Base-by-base conservation (phyloP, 2,888 invertebrate species). In the Myathropa florea region DNA sequence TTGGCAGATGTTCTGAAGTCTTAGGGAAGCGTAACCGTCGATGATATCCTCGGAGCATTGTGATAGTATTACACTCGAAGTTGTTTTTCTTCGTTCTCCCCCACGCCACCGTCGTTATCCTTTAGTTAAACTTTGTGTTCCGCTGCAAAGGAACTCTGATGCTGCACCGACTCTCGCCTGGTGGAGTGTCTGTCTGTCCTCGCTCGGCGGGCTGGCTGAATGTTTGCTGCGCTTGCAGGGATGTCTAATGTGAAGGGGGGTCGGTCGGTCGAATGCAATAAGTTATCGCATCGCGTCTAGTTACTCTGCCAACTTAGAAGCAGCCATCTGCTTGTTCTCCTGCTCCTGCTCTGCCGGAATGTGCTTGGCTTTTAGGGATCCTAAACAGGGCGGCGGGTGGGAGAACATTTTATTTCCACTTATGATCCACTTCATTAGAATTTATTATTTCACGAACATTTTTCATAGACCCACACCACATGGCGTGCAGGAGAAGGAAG, bases 341-440 rank as follows among this genome's bases (percentile, higher is more conserved):
- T 57, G 24, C 21, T 12, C 18, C 12, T 28, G 7, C 60, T 60
- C 64, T 30, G 3, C 36, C 33, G 39, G 53, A 83, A 86, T 86
- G 82, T 83, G 86, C 79, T 86, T 82, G 78, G 83, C 83, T 86
- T 86, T 86, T 75, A 64, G 79, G 79, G 82, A 77, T 72, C 18
- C 67, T 65, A 64, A 80, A 63, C 30, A 77, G 30, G 53, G 39
- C 26, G 67, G 60, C 39, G 64, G 67, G 36, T 60, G 64, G 39
- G 18, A 70, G 46, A 67, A 28, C 72, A 83, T 87, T 83, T 76
- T 80, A 80, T 87, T 87, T 46, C 83, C 87, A 83, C 87, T 87
- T 87, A 83, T 87, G 87, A 87, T 83, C 79, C 79, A 87, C 87
- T 87, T 87, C 83, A 87, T 87, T 87, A 87, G 87, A 87, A 87